Evolutionary conservation across 2,797 vertebrate species (phyloP).

Genomic region (Eulemur mongoz): DNA sequence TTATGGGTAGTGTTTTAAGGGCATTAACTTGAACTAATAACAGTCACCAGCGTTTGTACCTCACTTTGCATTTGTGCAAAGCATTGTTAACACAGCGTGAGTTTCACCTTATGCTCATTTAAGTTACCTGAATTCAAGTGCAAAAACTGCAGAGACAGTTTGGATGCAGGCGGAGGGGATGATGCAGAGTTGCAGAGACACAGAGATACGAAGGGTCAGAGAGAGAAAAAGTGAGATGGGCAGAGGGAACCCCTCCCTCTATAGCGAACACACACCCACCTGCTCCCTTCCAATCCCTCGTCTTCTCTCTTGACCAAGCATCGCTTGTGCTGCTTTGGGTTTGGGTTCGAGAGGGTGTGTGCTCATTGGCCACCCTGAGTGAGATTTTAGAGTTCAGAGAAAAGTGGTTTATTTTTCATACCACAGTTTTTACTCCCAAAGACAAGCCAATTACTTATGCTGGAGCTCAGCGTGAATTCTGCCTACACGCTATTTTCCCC

Average conservation of each 20-base stretch:
- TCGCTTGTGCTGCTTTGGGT: background rate
- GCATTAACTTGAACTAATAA: slow-evolving; percentile 31
- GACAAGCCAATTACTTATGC: background rate
- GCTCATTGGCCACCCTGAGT: background rate
- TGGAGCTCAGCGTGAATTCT: background rate
- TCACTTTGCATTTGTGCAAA: background rate
- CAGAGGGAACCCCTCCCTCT: too few relatives aligned
- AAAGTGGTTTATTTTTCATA: background rate
- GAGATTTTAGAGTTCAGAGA: background rate
- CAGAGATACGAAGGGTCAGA: background rate
- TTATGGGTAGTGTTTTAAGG: slow-evolving; percentile 52
- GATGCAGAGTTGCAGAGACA: background rate
- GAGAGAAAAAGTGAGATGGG: background rate
- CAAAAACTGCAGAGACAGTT: background rate
- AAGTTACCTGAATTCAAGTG: background rate
- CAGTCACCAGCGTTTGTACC: background rate
- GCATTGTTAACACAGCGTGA: background rate
- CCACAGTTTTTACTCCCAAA: background rate
- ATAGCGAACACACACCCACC: fast-evolving
- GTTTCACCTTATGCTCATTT: background rate
- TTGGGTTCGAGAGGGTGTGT: background rate
- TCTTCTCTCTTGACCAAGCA: background rate
- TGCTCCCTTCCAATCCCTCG: background rate
- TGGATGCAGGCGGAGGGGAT: background rate
- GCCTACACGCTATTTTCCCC: background rate